Base-by-base conservation (phyloP, 2,113 vertebrate genomes). In the Catharus bicknelli region DNA sequence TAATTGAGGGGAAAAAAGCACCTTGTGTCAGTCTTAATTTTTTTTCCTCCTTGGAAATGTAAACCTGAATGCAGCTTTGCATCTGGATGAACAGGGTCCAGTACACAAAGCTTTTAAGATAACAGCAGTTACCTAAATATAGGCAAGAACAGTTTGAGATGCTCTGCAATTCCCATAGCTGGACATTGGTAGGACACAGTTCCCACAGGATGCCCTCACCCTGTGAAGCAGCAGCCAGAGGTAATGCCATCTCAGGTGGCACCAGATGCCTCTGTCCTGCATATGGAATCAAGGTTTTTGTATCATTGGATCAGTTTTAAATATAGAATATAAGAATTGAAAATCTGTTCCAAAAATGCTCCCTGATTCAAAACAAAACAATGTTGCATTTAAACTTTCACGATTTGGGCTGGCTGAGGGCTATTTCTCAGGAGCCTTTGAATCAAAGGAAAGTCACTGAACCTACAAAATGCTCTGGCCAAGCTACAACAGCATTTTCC, bases 41-140 rank as follows among this genome's bases (percentile, higher is more conserved):
- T 80, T 82, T 18, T 45, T 77, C 42, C 40, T 90, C 55, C 43
- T 83, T 10, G 61, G 17, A 93, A 91, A 91, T 26, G n/a, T 92
- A 86, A 92, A 86, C 25, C 11, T 61, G 40, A 81, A 67, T 23
- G 21, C 45, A 92, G 58, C 18, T 86, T 93, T 83, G 36, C 57
- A 78, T 93, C 36, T 72, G 57, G 76, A 83, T 38, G 18, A 90
- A 64, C 32, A 69, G 17, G 16, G 90, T 48, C 10, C 30, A 88
- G 23, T 27, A 77, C 34, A 76, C 14, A 83, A 3, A 70, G 30
- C 4, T 67, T 92, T 84, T 70, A 61, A 11, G 11, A 22, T 25
- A 77, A 38, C 11, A 73, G 14, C 16, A 51, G 20, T 66, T 85
- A 42, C 17, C 27, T 34, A 76, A 64, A 79, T 61, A 61, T 4